These are phyloP conservation scores for Zosterops borbonicus DNA, from an alignment of 2,113 vertebrate genomes.

Conservation along the genomic window DNA sequence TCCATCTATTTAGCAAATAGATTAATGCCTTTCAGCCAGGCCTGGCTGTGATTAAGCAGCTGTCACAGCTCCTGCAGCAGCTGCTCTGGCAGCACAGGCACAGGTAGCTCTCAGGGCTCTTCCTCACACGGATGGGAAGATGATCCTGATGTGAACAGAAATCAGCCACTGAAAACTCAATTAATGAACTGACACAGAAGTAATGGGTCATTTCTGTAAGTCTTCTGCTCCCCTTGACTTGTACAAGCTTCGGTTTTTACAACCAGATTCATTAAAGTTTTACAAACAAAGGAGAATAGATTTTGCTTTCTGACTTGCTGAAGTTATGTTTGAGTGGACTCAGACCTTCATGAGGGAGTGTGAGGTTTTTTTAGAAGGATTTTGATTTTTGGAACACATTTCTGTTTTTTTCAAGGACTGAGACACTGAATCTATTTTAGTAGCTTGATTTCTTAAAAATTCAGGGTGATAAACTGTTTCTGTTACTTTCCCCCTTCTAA, in stretches of 20 bases:
- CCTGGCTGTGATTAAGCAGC: constrained; percentile 45
- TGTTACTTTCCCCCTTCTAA: not conserved
- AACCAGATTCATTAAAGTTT: not conserved
- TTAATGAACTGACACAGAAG: not conserved
- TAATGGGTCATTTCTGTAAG: not conserved
- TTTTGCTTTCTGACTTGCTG: not conserved
- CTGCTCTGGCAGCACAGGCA: not conserved
- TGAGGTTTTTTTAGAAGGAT: not conserved
- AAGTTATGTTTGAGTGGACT: not conserved
- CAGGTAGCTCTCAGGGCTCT: not conserved
- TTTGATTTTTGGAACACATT: not conserved
- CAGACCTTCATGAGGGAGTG: not conserved
- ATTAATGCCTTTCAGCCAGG: constrained; percentile 39
- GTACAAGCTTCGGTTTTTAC: not conserved
- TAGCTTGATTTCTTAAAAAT: not conserved
- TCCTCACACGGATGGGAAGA: not conserved
- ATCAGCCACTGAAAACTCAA: not conserved
- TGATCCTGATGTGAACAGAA: not conserved
- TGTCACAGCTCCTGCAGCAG: not conserved
- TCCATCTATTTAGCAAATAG: constrained; percentile 64
- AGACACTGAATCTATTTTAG: not conserved
- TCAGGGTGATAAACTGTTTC: not conserved
- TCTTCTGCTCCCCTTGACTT: not conserved
- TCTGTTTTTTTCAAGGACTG: not conserved
- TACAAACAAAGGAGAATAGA: not conserved